Conservation (phyloP, 2,797 vertebrate species). For the Siniperca scherzeri region DNA sequence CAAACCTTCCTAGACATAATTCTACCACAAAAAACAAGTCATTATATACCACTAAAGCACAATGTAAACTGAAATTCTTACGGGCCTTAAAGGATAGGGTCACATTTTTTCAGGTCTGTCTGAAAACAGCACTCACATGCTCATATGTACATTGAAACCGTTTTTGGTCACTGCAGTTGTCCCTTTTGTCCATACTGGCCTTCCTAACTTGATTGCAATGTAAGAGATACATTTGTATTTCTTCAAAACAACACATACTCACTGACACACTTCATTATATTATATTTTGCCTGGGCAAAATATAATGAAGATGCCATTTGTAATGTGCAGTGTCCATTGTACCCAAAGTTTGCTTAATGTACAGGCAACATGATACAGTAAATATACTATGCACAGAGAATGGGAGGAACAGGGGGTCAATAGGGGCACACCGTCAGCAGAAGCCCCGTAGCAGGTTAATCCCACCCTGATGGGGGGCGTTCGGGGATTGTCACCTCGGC, state of each 20-base stretch:
- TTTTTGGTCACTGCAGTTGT: background rate
- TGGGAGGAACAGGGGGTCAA: background rate
- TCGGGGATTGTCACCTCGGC: slow-evolving; percentile 47
- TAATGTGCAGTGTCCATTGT: background rate
- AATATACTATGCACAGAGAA: background rate
- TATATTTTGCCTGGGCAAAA: background rate
- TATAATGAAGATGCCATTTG: background rate
- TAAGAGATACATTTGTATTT: too few species aligned
- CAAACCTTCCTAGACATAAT: background rate
- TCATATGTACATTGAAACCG: background rate
- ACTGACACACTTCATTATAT: too few species aligned
- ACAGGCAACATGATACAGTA: background rate
- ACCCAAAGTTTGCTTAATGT: background rate
- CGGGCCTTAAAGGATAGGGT: background rate
- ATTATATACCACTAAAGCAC: background rate
- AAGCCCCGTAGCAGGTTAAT: slow-evolving; percentile 10
- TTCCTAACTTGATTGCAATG: background rate
- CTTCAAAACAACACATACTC: too few species aligned
- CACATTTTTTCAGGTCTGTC: background rate
- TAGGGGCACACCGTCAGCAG: too few species aligned
- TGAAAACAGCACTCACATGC: background rate
- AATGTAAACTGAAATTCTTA: background rate
- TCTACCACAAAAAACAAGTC: background rate
- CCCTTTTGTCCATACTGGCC: background rate
- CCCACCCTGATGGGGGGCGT: background rate